Evolutionary conservation across 2,888 invertebrate species (phyloP).

Genomic region (Petrophora chlorosata): DNA sequence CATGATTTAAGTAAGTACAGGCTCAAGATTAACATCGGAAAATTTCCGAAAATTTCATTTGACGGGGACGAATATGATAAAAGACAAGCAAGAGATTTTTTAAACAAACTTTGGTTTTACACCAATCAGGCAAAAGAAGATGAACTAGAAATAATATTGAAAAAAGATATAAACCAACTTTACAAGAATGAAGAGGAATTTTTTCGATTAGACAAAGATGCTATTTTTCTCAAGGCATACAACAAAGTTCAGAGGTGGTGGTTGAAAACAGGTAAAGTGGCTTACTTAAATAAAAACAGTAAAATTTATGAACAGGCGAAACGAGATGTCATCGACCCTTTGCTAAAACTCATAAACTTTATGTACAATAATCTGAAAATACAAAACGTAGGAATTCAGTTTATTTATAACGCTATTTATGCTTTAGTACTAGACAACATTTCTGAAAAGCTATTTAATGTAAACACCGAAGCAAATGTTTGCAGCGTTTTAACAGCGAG

Average conservation of each 20-base stretch:
- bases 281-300: slow-evolving; percentile 42
- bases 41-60: slow-evolving; percentile 45
- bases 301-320: slow-evolving; percentile 46
- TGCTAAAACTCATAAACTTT: slow-evolving; percentile 44
- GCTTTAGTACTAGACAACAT: slow-evolving; percentile 31
- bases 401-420: slow-evolving; percentile 29
- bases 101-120: slow-evolving; percentile 50
- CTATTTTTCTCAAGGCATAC: slow-evolving; percentile 50
- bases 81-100: slow-evolving; percentile 43
- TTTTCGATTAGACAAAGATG: slow-evolving; percentile 48
- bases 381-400: slow-evolving; percentile 41
- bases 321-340: slow-evolving; percentile 46
- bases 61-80: slow-evolving; percentile 41
- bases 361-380: slow-evolving; percentile 46
- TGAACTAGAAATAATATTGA: slow-evolving; percentile 43
- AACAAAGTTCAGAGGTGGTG: slow-evolving; percentile 57
- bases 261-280: slow-evolving; percentile 40
- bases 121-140: slow-evolving; percentile 50
- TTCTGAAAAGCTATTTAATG: slow-evolving; percentile 34
- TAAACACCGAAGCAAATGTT: slow-evolving; percentile 40
- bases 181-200: slow-evolving; percentile 41
- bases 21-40: slow-evolving; percentile 39
- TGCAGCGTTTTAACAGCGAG: slow-evolving; percentile 45
- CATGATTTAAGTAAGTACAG: slow-evolving; percentile 30
- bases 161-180: slow-evolving; percentile 43